These are phyloP conservation scores for Porites rus DNA, from an alignment of 92 coral and sea anemone species.

Conservation along the genomic window DNA sequence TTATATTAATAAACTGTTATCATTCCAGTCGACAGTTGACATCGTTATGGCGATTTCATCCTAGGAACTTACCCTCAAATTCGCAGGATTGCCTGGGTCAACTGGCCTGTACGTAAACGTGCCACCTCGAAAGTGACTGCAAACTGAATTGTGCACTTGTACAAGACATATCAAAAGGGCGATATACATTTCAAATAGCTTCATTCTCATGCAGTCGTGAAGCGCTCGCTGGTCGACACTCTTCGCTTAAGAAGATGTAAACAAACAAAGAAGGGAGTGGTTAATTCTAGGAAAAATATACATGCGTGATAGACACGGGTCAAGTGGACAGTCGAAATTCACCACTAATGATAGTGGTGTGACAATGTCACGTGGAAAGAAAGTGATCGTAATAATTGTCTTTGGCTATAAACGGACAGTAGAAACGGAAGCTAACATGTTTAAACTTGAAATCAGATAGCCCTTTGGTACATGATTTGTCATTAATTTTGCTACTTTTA, in stretches of 20 bases:
- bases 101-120: slow-evolving; percentile 38
- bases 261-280: not conserved
- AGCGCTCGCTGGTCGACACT: not conserved
- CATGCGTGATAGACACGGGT: not conserved
- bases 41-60: not conserved
- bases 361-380: too few relatives aligned
- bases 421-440: too few relatives aligned
- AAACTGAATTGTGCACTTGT: not conserved
- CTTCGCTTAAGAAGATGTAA: not conserved
- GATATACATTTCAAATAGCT: not conserved
- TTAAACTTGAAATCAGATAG: too few relatives aligned
- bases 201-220: not conserved
- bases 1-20: too few relatives aligned
- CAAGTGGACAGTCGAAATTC: not conserved
- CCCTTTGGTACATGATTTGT: too few relatives aligned
- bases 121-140: slow-evolving; percentile 43
- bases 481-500: too few relatives aligned
- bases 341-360: too few relatives aligned
- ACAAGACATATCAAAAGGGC: not conserved
- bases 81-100: slow-evolving; percentile 29
- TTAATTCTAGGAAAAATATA: not conserved
- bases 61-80: slow-evolving; percentile 13
- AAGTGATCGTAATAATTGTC: too few relatives aligned
- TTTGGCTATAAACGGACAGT: too few relatives aligned
- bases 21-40: not conserved